Evolutionary conservation across 2,113 vertebrate species (phyloP), one percentile per base, ranked within the genome.

Genomic region (Podilymbus podiceps): DNA sequence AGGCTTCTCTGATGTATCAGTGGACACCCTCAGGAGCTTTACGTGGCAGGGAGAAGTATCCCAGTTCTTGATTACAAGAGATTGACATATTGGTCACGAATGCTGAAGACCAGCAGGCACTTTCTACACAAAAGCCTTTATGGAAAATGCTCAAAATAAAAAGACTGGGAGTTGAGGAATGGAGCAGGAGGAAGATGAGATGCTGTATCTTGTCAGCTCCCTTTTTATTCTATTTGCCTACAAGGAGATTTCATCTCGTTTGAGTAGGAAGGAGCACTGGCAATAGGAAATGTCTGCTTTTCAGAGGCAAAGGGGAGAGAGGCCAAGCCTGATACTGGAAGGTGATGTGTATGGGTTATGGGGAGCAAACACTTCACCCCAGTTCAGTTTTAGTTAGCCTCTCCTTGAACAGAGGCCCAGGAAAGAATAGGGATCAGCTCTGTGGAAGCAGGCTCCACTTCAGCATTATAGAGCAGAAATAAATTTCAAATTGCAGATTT

Each of bases 41-140:
- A 67, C 0, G 0, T 17, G 38, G 80, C 92, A 84, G 71, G 12
- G 44, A 82, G 55, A 94, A 96, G 89, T 35, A 95, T 90, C 91
- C 71, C 62, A 60, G 78, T 40, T 94, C 94, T 55, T 88, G 93
- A 94, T 96, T 79, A 55, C 49, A 97, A 95, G 94, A 97, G 84
- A 90, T 40, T 93, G 93, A 97, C 89, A 69, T 56, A 55, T 85
- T 62, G 76, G 87, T 90, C 87, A 87, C 1, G 82, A 93, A 93
- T 63, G 81, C 52, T 76, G 79, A 97, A 82, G 96, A 96, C 94
- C 94, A 97, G 95, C 92, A 97, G 95, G 72, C 91, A 59, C 81
- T 68, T 90, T 79, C 83, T 85, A 50, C 60, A 19, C 15, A 52
- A 69, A 87, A 74, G n/a, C 52, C 73, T 90, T 96, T 91, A 69